Conservation (phyloP, 2,888 invertebrate species). For the Rhagium mordax region DNA sequence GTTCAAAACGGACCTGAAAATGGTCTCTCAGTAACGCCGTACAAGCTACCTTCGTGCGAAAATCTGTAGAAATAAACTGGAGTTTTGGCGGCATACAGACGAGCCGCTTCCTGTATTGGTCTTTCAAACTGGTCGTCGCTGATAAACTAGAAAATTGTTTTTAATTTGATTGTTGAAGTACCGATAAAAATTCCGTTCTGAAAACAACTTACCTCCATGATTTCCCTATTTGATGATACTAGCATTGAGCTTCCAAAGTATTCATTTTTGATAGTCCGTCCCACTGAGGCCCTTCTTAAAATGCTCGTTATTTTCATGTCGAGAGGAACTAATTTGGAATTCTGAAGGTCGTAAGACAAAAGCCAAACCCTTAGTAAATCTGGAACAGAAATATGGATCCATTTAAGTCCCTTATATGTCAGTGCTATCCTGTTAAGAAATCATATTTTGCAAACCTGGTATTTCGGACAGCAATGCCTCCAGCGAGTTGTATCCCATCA, state of each 20-base stretch:
- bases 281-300: not conserved
- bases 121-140: slow-evolving; percentile 69
- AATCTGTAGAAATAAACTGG: slow-evolving; percentile 55
- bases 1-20: slow-evolving; percentile 3
- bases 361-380: slow-evolving; percentile 38
- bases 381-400: slow-evolving; percentile 37
- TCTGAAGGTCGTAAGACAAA: slow-evolving; percentile 35
- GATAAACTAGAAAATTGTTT: slow-evolving; percentile 65
- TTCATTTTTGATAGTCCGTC: slow-evolving; percentile 36
- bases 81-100: slow-evolving; percentile 67
- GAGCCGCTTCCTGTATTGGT: slow-evolving; percentile 65
- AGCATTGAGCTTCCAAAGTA: slow-evolving; percentile 40
- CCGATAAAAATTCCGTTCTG: too few species aligned
- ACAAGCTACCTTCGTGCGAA: slow-evolving; percentile 51
- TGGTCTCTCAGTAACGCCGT: slow-evolving; percentile 38
- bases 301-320: slow-evolving; percentile 39
- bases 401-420: too few species aligned
- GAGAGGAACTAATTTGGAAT: slow-evolving; percentile 43
- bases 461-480: slow-evolving; percentile 51
- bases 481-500: slow-evolving; percentile 73
- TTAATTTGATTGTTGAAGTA: not conserved
- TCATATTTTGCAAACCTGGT: slow-evolving; percentile 9
- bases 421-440: too few species aligned
- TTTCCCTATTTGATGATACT: not conserved
- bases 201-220: slow-evolving; percentile 40